A percentile compares a stretch with the other conserved stretches of the same genome.
Conservation (phyloP, 2,113 vertebrate species). For the Felis chaus region DNA sequence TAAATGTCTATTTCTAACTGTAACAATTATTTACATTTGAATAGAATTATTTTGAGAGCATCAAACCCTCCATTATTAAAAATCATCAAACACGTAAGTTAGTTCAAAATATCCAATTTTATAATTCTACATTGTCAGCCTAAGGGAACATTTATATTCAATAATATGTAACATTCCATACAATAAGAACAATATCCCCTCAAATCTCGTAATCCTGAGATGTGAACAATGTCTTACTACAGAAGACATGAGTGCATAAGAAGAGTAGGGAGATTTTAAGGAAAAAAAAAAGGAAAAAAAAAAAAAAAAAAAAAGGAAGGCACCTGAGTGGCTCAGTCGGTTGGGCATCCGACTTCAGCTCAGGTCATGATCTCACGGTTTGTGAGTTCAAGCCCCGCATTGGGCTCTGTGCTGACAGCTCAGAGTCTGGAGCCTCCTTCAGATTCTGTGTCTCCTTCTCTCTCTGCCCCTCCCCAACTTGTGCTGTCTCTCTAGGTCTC, state of each 20-base stretch:
- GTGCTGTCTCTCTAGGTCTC: no score
- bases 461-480: no score
- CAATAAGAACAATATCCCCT: not conserved
- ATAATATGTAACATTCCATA: not conserved
- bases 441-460: no score
- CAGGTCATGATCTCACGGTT: no score
- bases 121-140: slow-evolving; percentile 3
- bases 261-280: not conserved
- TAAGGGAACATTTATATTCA: not conserved
- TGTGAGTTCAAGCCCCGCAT: no score
- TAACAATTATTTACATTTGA: slow-evolving; percentile 3
- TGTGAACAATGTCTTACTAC: not conserved
- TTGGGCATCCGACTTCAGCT: no score
- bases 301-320: not conserved
- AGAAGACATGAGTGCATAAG: not conserved
- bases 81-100: not conserved
- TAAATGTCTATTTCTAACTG: not conserved
- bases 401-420: no score
- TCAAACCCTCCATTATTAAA: not conserved
- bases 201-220: slow-evolving; percentile 10
- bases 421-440: no score
- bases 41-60: slow-evolving; percentile 3
- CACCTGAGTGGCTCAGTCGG: no score
- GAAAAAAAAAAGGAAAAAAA: no score
- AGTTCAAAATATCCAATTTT: not conserved